Conservation (phyloP, 1,140 invertebrate species). For the Neodiprion virginianus region DNA sequence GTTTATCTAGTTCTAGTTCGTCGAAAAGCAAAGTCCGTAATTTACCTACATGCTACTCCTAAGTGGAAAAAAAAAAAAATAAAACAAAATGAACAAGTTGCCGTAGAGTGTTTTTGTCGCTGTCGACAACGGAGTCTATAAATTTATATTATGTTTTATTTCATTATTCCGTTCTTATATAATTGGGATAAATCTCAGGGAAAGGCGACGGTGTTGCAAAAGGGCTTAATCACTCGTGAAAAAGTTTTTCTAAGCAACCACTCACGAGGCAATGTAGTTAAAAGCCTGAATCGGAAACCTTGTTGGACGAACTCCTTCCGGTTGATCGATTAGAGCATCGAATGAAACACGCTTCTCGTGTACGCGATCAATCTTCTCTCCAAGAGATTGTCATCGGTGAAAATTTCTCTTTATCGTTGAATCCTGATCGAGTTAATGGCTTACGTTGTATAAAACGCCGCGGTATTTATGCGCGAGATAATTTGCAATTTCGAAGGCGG, state of each 20-base stretch:
- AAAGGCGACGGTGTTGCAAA: no score
- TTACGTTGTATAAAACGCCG: not conserved
- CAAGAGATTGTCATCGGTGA: constrained; percentile 3
- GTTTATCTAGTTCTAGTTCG: no score
- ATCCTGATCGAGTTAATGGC: constrained; percentile 12
- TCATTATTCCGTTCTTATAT: no score
- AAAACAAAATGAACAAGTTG: no score
- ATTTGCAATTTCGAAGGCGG: not conserved
- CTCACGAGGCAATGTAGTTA: constrained; percentile 1
- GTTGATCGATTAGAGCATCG: constrained; percentile 11
- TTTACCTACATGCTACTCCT: no score
- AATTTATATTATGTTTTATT: no score
- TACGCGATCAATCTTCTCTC: constrained; percentile 3
- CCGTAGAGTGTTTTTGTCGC: no score
- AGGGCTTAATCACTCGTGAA: not conserved
- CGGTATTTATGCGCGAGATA: not conserved
- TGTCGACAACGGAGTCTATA: no score
- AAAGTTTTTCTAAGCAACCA: not conserved
- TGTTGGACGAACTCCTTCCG: constrained; percentile 3
- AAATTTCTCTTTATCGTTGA: constrained; percentile 4
- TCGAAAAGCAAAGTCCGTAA: no score
- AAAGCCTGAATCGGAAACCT: not conserved
- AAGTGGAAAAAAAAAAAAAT: no score
- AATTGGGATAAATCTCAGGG: no score
- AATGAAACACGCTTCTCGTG: constrained; percentile 9